Evolutionary conservation across 2,888 invertebrate genomes (phyloP), one percentile per base, ranked within the genome.

Genomic region (Hypsopygia costalis): DNA sequence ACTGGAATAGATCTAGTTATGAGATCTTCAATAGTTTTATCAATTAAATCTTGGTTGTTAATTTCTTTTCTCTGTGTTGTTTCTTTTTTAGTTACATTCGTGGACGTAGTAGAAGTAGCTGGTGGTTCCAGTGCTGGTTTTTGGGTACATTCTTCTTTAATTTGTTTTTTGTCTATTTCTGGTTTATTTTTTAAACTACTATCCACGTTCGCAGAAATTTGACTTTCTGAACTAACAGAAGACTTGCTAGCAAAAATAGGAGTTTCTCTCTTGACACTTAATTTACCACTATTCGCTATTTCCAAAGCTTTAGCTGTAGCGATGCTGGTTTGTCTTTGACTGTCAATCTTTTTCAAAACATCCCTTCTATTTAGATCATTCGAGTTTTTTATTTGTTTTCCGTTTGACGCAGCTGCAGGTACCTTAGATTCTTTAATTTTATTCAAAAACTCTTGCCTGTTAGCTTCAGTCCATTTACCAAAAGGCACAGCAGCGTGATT

Each of bases 291-390:
- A 22, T 40, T 40, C 1, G 43, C 39, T 3, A 39, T 52, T 46
- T 83, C 83, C 49, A 69, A 71, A 40, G 58, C 54, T 57, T 81
- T 85, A 7, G 69, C 58, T 38, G 65, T 58, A 7, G 69, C 70
- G 44, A 62, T 73, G 48, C 52, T 77, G 1, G 72, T 63, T 49
- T 79, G 82, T 43, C 86, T 68, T 55, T 85, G 81, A 43, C 78
- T 86, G 46, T 83, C 85, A 41, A 87, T 82, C 55, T 86, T 88
- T 46, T 86, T 77, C 0, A 87, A 58, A 21, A 88, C 70, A 55
- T 88, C 87, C 56, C 87, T 69, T 51, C 87, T 75, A 47, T 88
- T 88, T 34, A 88, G 69, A 54, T 88, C 87, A 48, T 86, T 82
- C 0, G 87, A 74, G 52, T 85, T 85, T 52, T 87, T 88, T 3